Percentiles rank a stretch among this genome's conserved stretches.
These are phyloP conservation scores for Montipora foliosa DNA, from an alignment of 64 coral and sea anemone species.

Conservation along the genomic window DNA sequence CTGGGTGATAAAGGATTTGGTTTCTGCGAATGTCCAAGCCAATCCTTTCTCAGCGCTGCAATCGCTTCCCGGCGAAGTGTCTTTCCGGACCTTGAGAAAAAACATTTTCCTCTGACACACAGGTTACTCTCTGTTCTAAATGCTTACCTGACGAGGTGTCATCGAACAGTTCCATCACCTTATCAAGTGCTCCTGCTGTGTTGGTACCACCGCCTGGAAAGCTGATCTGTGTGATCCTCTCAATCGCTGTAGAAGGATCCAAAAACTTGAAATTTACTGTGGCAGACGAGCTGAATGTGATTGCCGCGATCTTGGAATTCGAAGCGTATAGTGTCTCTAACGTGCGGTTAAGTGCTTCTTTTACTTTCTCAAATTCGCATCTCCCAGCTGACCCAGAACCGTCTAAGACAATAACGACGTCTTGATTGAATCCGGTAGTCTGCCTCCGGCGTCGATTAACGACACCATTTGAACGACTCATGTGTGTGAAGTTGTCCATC, in stretches of 20 bases:
- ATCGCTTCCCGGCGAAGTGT: no score
- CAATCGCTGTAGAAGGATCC: neutral
- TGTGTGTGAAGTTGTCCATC: no score
- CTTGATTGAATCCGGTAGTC: neutral
- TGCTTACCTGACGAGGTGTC: neutral
- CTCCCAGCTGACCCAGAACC: neutral
- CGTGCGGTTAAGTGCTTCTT: neutral
- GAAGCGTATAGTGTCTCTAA: neutral
- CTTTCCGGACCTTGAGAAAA: no score
- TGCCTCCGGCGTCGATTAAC: no score
- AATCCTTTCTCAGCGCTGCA: no score
- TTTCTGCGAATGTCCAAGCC: no score
- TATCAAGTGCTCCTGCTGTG: slow-evolving; percentile 26
- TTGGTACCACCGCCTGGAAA: slow-evolving; percentile 36
- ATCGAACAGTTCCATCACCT: slow-evolving; percentile 3
- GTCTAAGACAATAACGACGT: slow-evolving; percentile 49
- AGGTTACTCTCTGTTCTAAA: neutral
- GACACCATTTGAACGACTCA: no score
- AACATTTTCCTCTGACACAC: no score
- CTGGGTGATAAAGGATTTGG: no score
- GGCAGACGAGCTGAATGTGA: slow-evolving; percentile 23
- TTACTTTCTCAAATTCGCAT: slow-evolving; percentile 20
- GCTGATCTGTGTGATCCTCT: neutral
- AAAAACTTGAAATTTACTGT: slow-evolving; percentile 38
- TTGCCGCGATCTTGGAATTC: neutral